A percentile compares a stretch with the other conserved stretches of the same genome.
These are phyloP conservation scores for Erebia epiphron DNA, from an alignment of 2,888 invertebrate genomes.

Conservation along the genomic window DNA sequence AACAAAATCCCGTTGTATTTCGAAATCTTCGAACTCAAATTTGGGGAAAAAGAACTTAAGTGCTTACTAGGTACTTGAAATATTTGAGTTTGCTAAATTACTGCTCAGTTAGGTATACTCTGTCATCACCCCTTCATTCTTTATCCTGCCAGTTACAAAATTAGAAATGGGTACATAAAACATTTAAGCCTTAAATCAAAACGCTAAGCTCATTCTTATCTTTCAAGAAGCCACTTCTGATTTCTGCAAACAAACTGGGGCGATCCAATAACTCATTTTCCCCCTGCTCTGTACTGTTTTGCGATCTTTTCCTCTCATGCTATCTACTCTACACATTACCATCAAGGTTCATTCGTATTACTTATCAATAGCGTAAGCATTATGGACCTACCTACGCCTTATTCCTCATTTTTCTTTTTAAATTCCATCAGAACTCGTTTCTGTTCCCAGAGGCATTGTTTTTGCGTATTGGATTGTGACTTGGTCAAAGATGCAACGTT, in stretches of 20 bases:
- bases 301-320: background rate
- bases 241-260: no score
- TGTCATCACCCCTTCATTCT: no score
- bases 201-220: no score
- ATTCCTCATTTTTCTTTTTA: constrained; percentile 30
- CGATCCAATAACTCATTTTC: no score
- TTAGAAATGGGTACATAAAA: no score
- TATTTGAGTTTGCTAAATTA: background rate
- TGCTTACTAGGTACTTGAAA: background rate
- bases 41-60: background rate
- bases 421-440: constrained; percentile 35
- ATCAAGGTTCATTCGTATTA: constrained; percentile 16
- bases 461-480: constrained; percentile 36
- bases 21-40: constrained; percentile 19
- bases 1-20: constrained; percentile 35
- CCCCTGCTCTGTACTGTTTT: no score
- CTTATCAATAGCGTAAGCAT: constrained; percentile 16
- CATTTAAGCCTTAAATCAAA: no score
- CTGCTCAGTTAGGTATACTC: background rate
- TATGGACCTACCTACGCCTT: constrained; percentile 3
- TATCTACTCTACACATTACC: background rate
- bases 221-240: no score
- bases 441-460: constrained; percentile 39
- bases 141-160: no score
- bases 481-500: constrained; percentile 25